These are phyloP conservation scores for Chromobotia macracanthus DNA, from an alignment of 2,797 vertebrate genomes.

Conservation along the genomic window DNA sequence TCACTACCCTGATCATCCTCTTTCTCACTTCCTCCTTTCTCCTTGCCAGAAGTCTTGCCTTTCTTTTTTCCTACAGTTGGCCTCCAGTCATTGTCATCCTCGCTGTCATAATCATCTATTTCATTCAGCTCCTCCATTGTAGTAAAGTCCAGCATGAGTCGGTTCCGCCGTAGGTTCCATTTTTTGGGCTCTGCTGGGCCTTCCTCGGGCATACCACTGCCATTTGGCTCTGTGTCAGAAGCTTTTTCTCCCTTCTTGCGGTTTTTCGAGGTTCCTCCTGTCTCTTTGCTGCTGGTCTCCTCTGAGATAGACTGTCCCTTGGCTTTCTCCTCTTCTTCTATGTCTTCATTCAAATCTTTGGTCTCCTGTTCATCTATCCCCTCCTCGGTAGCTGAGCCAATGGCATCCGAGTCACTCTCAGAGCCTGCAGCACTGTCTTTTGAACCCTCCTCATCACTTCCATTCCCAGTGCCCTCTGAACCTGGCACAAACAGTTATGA, in stretches of 20 bases:
- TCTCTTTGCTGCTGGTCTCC: conserved; percentile 81
- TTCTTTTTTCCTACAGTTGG: conserved; percentile 88
- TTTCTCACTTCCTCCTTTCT: conserved; percentile 78
- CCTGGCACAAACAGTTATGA: conserved; percentile 69
- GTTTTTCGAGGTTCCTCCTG: conserved; percentile 73
- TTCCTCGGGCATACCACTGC: conserved; percentile 73
- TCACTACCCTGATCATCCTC: conserved; percentile 43
- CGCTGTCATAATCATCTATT: conserved; percentile 98
- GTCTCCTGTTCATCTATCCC: conserved; percentile 76
- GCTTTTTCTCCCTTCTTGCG: conserved; percentile 81
- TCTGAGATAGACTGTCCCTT: conserved; percentile 81
- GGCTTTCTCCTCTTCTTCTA: conserved; percentile 79
- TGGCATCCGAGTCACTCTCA: conserved; percentile 88
- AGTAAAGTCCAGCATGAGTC: conserved; percentile 92
- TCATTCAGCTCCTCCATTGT: conserved; percentile 96
- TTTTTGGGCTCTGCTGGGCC: conserved; percentile 88
- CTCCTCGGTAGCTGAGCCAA: conserved; percentile 80
- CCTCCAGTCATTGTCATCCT: conserved; percentile 98
- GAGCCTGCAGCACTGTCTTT: conserved; percentile 86
- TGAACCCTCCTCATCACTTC: conserved; percentile 91
- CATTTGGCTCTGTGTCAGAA: conserved; percentile 72
- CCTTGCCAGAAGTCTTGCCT: conserved; percentile 76
- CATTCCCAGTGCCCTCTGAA: conserved; percentile 93
- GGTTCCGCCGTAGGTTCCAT: conserved; percentile 95
- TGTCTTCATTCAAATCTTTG: conserved; percentile 76